Percentiles rank a stretch among this genome's conserved stretches.
These are phyloP conservation scores for Xylocampa areola DNA, from an alignment of 2,888 invertebrate genomes.

Conservation along the genomic window DNA sequence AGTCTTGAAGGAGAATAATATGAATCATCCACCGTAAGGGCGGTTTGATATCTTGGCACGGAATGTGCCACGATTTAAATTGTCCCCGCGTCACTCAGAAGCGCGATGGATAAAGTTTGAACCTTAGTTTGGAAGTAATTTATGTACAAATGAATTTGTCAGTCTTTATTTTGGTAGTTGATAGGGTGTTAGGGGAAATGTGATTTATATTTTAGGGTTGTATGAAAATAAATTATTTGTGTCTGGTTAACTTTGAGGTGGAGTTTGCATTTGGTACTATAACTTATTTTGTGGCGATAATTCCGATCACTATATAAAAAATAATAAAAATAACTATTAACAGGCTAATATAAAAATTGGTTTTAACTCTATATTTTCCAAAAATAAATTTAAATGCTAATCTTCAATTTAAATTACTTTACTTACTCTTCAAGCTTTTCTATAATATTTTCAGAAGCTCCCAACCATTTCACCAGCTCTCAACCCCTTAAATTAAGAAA, in stretches of 20 bases:
- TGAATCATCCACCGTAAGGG: conserved; percentile 59
- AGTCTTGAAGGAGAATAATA: conserved; percentile 68
- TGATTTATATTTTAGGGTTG: conserved; percentile 9
- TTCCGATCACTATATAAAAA: too few species aligned
- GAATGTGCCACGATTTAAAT: conserved; percentile 57
- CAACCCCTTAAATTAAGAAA: conserved; percentile 44
- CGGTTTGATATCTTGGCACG: conserved; percentile 59
- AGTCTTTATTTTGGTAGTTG: conserved; percentile 40
- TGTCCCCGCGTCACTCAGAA: conserved; percentile 55
- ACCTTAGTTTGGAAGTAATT: conserved; percentile 53
- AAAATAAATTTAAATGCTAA: too few species aligned
- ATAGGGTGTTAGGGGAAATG: conserved; percentile 33
- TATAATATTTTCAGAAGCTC: too few species aligned
- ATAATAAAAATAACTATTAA: too few species aligned
- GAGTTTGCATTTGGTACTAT: too few species aligned
- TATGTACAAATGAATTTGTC: conserved; percentile 43
- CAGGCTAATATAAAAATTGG: too few species aligned
- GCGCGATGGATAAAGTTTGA: conserved; percentile 46
- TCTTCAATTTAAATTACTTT: too few species aligned
- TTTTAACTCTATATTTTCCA: too few species aligned
- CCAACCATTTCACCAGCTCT: background rate
- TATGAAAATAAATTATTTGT: conserved; percentile 24
- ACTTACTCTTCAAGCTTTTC: too few species aligned
- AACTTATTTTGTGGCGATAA: too few species aligned
- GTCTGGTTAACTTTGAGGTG: too few species aligned